These are phyloP conservation scores for Paramormyrops hopkinsi DNA, from an alignment of 2,797 vertebrate genomes.

Conservation along the genomic window DNA sequence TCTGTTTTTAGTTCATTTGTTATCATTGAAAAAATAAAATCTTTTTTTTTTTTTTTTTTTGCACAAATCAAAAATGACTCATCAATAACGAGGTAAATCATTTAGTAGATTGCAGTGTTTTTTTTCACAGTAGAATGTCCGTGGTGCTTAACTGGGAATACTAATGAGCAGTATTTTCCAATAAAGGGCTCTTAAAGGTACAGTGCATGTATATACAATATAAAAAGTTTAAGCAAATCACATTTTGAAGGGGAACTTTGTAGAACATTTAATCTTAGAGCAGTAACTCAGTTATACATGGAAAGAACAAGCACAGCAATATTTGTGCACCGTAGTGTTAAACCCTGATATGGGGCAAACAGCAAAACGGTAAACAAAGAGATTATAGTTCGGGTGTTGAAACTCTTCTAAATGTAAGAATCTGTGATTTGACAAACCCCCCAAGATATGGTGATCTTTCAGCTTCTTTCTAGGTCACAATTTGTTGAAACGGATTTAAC, in stretches of 20 bases:
- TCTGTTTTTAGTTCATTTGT: conserved; percentile 4
- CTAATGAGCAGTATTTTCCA: neutral
- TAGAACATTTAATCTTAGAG: neutral
- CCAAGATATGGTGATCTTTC: conserved; percentile 23
- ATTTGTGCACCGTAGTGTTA: neutral
- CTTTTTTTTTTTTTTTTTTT: neutral
- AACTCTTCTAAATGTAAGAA: neutral
- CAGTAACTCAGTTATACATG: neutral
- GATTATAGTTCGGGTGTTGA: neutral
- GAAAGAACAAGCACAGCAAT: neutral
- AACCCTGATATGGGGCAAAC: neutral
- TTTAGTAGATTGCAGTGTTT: neutral
- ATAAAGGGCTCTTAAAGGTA: neutral
- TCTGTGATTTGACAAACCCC: conserved; percentile 12
- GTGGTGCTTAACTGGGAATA: neutral
- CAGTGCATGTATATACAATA: neutral
- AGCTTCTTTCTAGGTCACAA: conserved; percentile 51
- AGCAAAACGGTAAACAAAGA: neutral
- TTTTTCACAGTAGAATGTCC: neutral
- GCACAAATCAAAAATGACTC: neutral
- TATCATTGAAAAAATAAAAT: neutral
- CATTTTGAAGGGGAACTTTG: neutral
- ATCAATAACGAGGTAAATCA: neutral
- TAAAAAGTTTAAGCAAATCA: neutral
- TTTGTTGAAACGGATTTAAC: conserved; percentile 47